Evolutionary conservation across 2,797 vertebrate species (phyloP), one percentile per base, ranked within the genome.

Genomic region (Nannoperca australis): DNA sequence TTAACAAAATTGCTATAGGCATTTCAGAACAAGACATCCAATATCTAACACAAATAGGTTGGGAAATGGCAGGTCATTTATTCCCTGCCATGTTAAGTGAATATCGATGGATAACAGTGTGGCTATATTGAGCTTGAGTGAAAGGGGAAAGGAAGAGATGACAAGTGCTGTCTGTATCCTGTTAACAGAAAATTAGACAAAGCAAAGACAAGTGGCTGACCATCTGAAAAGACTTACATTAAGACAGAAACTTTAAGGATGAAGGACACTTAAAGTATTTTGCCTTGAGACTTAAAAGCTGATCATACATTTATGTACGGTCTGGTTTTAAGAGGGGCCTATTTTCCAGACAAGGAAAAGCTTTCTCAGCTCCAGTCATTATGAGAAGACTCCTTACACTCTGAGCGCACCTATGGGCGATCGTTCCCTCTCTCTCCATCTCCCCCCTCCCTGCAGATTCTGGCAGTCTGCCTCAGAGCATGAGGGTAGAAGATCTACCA

Each of bases 1-100:
- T 93, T 90, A 91, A 88, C 76, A 70, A 78, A 84, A 92, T 76
- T 72, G 79, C 89, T 90, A 87, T 88, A 84, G 85, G 84, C 90
- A 77, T 85, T 88, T 88, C 62, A 86, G 88, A 91, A 91, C 90
- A 91, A 87, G 82, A 72, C 76, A 77, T 85, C 81, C 84, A 30
- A 90, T 89, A 85, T 77, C 65, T 74, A 86, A 83, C 70, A 67
- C 78, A 83, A 84, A 88, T 63, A 78, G 76, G 81, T 68, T 64
- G 61, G 36, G 70, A 84, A 87, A 89, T 71, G 53, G 73, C 61
- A 78, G 66, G 50, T 82, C 73, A 90, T 90, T 90, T 87, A 87
- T 82, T 73, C 60, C 24, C 70, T 65, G 70, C 53, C 40, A 50
- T 54, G 49, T 60, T 78, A 75, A 85, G 58, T 78, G 81, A 90